phyloP scores from a whole-genome alignment of 2,797 vertebrate genomes.

The Champsocephalus gunnari region DNA sequence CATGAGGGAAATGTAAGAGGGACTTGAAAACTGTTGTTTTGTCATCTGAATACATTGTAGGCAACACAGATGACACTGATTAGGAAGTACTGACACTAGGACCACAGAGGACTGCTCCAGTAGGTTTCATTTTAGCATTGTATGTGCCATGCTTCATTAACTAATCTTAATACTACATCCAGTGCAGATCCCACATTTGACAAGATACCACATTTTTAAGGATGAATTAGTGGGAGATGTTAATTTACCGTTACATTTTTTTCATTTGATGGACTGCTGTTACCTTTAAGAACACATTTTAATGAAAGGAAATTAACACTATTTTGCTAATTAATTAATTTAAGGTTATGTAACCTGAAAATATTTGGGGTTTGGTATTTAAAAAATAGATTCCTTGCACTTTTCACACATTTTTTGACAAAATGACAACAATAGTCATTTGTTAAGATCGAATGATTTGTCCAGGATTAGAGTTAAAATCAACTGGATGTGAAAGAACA shows the following conservation, averaged over 20 bases:
- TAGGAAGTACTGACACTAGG: not conserved
- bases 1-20: constrained; percentile 47
- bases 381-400: too few species aligned
- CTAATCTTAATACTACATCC: too few species aligned
- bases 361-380: not conserved
- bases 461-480: not conserved
- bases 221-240: not conserved
- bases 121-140: too few species aligned
- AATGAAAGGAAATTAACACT: too few species aligned
- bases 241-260: too few species aligned
- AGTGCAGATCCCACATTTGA: not conserved
- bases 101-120: constrained; percentile 7
- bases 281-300: too few species aligned
- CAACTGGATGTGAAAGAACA: not conserved
- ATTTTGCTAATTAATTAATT: too few species aligned
- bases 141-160: too few species aligned
- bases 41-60: not conserved
- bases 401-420: too few species aligned
- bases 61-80: constrained; percentile 4
- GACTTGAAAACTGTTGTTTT: constrained; percentile 16
- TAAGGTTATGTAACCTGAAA: too few species aligned
- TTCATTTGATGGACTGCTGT: too few species aligned
- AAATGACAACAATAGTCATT: not conserved
- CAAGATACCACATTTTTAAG: not conserved
- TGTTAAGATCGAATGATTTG: not conserved